Percentiles rank a stretch among this genome's conserved stretches.
Evolutionary conservation across 2,797 vertebrate species (phyloP).

Genomic region (Bovichtus diacanthus): DNA sequence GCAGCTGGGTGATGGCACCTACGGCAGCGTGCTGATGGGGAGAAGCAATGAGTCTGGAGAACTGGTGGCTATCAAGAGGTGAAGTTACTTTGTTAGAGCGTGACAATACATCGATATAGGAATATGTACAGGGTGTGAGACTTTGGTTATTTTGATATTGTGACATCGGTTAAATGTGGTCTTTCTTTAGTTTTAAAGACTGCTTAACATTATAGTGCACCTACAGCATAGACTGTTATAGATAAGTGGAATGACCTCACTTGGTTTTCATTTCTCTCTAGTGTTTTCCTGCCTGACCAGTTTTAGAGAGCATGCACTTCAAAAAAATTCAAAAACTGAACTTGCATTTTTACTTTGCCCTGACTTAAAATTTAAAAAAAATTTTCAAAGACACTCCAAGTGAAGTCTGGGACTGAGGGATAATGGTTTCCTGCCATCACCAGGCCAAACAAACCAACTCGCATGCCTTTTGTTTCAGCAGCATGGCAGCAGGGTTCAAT

Average conservation of each 20-base stretch:
- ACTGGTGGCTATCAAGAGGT: constrained; percentile 98
- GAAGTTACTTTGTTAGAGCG: constrained; percentile 2
- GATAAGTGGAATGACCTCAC: neutral
- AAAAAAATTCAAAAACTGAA: neutral
- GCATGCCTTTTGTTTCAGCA: constrained; percentile 71
- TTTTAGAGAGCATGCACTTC: neutral
- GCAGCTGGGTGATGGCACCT: constrained; percentile 97
- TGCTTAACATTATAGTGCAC: neutral
- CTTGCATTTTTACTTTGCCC: neutral
- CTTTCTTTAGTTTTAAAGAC: neutral
- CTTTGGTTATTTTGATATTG: neutral
- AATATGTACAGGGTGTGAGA: neutral
- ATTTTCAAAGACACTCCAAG: constrained; percentile 3
- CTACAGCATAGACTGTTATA: neutral
- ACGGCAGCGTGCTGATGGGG: constrained; percentile 97
- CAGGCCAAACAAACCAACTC: constrained; percentile 55
- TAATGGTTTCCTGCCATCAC: constrained; percentile 36
- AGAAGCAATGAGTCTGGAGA: constrained; percentile 97
- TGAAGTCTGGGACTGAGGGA: neutral
- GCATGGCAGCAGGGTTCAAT: constrained; percentile 75
- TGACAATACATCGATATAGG: neutral
- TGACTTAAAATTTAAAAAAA: neutral
- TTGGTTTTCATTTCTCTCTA: neutral
- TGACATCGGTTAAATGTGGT: neutral
- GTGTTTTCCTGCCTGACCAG: neutral